phyloP scores from a whole-genome alignment of 2,797 vertebrate genomes.

The Anguilla pacifica region DNA sequence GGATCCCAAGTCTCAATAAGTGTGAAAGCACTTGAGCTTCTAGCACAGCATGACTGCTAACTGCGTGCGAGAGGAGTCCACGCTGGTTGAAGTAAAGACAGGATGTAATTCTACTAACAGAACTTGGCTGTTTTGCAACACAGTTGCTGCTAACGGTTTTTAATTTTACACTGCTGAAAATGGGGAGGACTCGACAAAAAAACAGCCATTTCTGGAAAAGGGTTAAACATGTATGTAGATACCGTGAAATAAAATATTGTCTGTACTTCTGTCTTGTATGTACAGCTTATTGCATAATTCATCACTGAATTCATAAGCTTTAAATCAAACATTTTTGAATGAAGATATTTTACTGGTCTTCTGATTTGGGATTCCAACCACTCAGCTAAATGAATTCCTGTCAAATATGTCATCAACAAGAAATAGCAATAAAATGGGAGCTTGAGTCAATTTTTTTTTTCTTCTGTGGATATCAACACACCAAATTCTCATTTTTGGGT shows the following conservation, averaged over 20 bases:
- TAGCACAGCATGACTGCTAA: neutral
- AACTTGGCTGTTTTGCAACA: neutral
- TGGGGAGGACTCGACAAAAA: too few species aligned
- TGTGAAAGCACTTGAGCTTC: neutral
- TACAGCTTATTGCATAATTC: neutral
- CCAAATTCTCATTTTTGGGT: neutral
- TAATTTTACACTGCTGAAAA: neutral
- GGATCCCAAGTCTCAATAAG: neutral
- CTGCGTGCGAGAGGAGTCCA: neutral
- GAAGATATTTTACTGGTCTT: neutral
- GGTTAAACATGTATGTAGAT: too few species aligned
- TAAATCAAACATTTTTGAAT: neutral
- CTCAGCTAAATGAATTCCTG: too few species aligned
- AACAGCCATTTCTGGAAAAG: too few species aligned
- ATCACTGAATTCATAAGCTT: neutral
- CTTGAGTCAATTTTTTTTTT: neutral
- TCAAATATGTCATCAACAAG: neutral
- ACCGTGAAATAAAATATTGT: too few species aligned
- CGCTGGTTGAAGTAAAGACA: neutral
- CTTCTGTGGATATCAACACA: neutral
- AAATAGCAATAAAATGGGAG: slow-evolving; percentile 9
- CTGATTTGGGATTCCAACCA: neutral
- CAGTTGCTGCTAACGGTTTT: too few species aligned
- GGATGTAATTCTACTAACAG: neutral
- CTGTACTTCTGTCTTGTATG: too few species aligned